Conservation (phyloP, 2,113 vertebrate genomes). For the Muntiacus reevesi region DNA sequence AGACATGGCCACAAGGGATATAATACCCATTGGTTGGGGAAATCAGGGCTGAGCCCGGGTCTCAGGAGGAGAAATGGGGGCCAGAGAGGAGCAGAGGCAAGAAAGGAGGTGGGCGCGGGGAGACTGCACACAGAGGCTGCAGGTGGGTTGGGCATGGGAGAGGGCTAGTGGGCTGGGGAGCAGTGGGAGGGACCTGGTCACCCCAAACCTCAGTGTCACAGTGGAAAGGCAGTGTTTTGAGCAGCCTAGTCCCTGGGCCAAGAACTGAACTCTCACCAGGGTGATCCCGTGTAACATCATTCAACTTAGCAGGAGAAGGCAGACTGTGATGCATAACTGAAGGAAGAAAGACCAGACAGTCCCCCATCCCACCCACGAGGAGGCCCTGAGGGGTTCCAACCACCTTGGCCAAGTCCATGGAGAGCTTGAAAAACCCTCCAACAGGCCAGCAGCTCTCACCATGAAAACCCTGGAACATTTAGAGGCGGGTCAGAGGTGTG, state of each 20-base stretch:
- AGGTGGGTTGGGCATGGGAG: background rate
- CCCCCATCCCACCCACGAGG: background rate
- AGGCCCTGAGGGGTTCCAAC: background rate
- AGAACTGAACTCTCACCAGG: background rate
- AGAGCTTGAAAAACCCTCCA: background rate
- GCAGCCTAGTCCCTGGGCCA: background rate
- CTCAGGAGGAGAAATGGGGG: background rate
- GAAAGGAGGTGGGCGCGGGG: background rate
- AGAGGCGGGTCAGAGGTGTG: background rate
- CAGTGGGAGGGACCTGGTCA: background rate
- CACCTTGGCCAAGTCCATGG: background rate
- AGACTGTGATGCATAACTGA: background rate
- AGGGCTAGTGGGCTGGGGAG: background rate
- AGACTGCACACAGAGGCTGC: background rate
- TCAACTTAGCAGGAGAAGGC: background rate
- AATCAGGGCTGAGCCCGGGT: background rate
- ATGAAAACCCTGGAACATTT: background rate
- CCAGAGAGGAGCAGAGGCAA: background rate
- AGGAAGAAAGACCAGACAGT: background rate
- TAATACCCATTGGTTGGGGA: background rate
- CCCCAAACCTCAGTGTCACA: background rate
- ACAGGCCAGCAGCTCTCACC: background rate
- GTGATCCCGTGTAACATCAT: background rate
- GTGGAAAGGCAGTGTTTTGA: background rate
- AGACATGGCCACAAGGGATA: background rate